Base-by-base conservation (phyloP, 1,140 invertebrate genomes). In the Drosophila ananassae region DNA sequence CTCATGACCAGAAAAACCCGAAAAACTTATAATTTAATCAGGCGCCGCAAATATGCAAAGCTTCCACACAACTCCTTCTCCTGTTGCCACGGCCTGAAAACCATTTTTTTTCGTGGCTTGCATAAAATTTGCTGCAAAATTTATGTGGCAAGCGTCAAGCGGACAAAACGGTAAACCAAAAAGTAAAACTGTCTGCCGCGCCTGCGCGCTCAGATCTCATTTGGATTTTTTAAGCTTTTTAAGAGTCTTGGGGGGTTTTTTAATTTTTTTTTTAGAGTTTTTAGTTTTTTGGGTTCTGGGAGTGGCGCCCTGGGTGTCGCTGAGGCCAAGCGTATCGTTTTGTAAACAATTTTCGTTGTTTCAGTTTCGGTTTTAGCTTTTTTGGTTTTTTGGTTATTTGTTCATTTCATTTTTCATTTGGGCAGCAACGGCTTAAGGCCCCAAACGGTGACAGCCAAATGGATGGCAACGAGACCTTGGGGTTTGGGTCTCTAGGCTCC, bases 401-500 rank as follows among this genome's bases (percentile, higher is more conserved):
- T 47, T 47, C 37, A 54, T 68, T 69, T 64, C 56, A 62, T 61
- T 79, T 62, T 76, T 54, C 61, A 66, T 75, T 58, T 69, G 6
- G 41, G 13, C 41, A 28, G 17, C 39, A 37, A 47, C 51, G 72
- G 72, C 73, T 76, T 60, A 60, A 60, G 56, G 73, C 54, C 57
- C 60, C 64, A 80, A 83, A 82, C 66, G 81, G 77, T 85, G 81
- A 87, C 82, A 85, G 48, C 50, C 77, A 67, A 71, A 85, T 85
- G 52, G 73, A 85, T 85, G 81, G 66, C 73, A 41, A 63, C 28
- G 47, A 76, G 82, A 82, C 82, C 82, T 85, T 85, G 82, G 77
- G 73, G 60, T 73, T 58, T 62, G 77, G 68, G 63, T 72, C 50
- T 48, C 44, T 37, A 12, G 34, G 47, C 28, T 24, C 28, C 44